Conservation (phyloP, 2,113 vertebrate species). For the Chamaetylas fuelleborni region DNA sequence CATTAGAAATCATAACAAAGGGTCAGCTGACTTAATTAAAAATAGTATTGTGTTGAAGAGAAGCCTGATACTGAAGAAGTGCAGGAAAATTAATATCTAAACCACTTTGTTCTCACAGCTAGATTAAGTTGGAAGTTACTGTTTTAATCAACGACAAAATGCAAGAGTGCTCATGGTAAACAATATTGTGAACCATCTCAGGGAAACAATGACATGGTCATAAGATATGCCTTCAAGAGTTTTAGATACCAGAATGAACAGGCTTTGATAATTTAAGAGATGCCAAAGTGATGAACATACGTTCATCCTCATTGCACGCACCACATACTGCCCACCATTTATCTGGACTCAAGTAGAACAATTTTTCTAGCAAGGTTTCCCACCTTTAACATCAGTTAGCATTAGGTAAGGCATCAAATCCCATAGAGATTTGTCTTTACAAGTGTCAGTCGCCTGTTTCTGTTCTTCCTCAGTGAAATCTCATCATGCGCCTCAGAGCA, state of each 20-base stretch:
- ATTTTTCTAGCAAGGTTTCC: background rate
- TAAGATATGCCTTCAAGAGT: background rate
- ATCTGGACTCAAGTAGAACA: background rate
- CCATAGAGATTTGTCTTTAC: background rate
- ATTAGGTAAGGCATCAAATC: background rate
- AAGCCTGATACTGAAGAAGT: background rate
- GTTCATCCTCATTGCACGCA: background rate
- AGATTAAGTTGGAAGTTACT: background rate
- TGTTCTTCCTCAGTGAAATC: background rate
- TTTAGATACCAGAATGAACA: background rate
- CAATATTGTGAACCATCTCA: background rate
- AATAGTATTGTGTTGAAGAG: background rate
- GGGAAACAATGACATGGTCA: background rate
- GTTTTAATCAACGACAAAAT: background rate
- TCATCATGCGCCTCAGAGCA: background rate
- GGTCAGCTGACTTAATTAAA: background rate
- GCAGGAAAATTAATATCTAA: background rate
- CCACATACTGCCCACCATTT: background rate
- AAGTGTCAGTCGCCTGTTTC: background rate
- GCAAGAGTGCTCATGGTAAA: background rate
- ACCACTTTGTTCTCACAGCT: background rate
- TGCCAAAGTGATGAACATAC: background rate
- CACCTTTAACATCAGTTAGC: background rate
- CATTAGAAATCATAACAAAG: background rate
- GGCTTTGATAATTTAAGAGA: background rate